phyloP scores from a whole-genome alignment of 2,888 invertebrate genomes.

The Metalampra italica region DNA sequence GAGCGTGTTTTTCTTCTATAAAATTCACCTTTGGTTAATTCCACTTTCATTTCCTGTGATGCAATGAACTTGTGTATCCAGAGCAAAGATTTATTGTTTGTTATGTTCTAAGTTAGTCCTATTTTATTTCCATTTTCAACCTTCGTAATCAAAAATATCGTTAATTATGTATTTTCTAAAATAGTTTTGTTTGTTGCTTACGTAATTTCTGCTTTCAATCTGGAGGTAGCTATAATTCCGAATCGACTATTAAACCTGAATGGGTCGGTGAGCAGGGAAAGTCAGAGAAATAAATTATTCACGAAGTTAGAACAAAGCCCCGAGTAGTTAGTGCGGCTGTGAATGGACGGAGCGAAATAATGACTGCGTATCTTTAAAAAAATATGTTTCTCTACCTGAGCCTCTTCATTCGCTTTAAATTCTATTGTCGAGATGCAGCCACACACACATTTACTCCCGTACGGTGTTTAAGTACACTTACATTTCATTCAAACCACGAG shows the following conservation, averaged over 20 bases:
- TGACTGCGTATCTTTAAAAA: slow-evolving; percentile 33
- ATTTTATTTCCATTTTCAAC: too few species aligned
- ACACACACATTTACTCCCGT: slow-evolving; percentile 9
- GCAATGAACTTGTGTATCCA: too few species aligned
- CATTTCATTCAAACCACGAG: not conserved
- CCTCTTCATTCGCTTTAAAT: slow-evolving; percentile 36
- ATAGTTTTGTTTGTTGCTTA: not conserved
- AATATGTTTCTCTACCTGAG: slow-evolving; percentile 56
- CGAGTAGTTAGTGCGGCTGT: slow-evolving; percentile 27
- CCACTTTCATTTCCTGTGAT: too few species aligned
- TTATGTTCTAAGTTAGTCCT: too few species aligned
- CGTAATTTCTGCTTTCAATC: not conserved
- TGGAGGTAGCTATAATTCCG: not conserved
- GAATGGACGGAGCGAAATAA: slow-evolving; percentile 42
- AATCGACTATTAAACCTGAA: not conserved
- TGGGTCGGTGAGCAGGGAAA: not conserved
- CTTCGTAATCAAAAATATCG: too few species aligned
- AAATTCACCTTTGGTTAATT: too few species aligned
- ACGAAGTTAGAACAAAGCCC: slow-evolving; percentile 37
- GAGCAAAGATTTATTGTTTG: too few species aligned
- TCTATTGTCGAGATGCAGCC: slow-evolving; percentile 41
- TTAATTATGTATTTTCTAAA: too few species aligned
- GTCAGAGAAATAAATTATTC: slow-evolving; percentile 19
- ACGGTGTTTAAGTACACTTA: not conserved
- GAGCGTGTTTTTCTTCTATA: too few species aligned